Base-by-base conservation (phyloP, 1,140 invertebrate species). In the Aradophagus sp. region DNA sequence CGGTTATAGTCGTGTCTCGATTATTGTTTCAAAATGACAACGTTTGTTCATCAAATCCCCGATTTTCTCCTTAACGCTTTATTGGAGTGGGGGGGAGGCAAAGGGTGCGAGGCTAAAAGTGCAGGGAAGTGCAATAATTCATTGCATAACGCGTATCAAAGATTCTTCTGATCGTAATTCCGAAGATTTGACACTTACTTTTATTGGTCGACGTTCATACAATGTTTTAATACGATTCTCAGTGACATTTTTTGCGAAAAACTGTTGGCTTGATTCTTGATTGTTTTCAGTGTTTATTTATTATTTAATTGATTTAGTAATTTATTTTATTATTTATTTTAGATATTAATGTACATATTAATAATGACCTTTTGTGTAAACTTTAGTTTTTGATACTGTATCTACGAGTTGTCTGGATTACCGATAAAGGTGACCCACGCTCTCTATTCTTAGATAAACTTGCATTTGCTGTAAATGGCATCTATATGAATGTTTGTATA, bases 1-100 rank as follows among this genome's bases (percentile, higher is more conserved):
- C 73, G 62, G 73, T 75, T 84, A 83, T 84, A 83, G 75, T 69
- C 68, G 76, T 52, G 52, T 79, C 74, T 75, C 68, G 65, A 77
- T 75, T 61, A 56, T 78, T 77, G 67, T 78, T 79, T 67, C 71
- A 38, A 47, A 56, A 56, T 69, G n/a, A 55, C 38, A 12, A 23
- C 15, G n/a, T n/a, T 23, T 1, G 19, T 47, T 38, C 10, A 11
- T 26, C 20, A 16, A 11, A 48, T 12, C 7, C 8, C 8, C 8
- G 8, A 23, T 23, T 23, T 23, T 23, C 20, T 23, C 4, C 8
- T 23, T 23, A 8, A 23, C 4, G 8, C 8, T 23, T 38, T 6
- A 19, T 58, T 59, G 11, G 2, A 11, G 19, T 8, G n/a, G 2
- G 7, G 10, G 2, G 32, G 32, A 29, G n/a, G n/a, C n/a, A 5